A percentile compares a stretch with the other conserved stretches of the same genome.
phyloP scores from a whole-genome alignment of 2,888 invertebrate genomes.

The Heterodera filipjevi region DNA sequence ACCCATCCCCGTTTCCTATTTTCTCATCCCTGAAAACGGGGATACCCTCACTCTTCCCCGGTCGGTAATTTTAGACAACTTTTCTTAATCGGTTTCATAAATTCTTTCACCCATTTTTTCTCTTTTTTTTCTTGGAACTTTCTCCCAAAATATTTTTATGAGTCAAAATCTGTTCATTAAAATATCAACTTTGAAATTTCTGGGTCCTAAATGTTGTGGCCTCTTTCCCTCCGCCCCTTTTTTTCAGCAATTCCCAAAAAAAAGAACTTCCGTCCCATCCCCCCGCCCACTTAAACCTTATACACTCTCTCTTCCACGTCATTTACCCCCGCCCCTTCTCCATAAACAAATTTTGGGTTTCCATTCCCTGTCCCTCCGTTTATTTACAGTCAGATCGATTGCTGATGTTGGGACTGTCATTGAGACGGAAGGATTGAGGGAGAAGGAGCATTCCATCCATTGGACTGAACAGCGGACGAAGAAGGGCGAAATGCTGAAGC shows the following conservation, averaged over 20 bases:
- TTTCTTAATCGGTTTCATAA: too few relatives aligned
- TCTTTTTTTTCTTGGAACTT: too few relatives aligned
- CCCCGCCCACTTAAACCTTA: background rate
- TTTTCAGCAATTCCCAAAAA: background rate
- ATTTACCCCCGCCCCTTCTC: background rate
- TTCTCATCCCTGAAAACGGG: too few relatives aligned
- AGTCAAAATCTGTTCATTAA: too few relatives aligned
- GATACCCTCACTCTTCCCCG: too few relatives aligned
- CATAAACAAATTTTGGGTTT: background rate
- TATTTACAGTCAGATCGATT: conserved; percentile 5
- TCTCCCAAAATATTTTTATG: too few relatives aligned
- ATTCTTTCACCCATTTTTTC: too few relatives aligned
- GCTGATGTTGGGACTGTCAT: conserved; percentile 6
- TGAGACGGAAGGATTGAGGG: conserved; percentile 1
- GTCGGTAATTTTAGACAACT: too few relatives aligned
- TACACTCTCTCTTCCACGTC: background rate
- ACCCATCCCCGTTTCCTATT: too few relatives aligned
- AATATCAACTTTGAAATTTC: too few relatives aligned
- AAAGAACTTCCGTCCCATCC: background rate
- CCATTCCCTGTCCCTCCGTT: background rate
- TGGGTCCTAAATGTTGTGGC: too few relatives aligned
- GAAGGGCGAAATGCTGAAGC: too few relatives aligned
- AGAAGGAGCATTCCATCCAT: background rate
- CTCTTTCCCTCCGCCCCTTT: background rate
- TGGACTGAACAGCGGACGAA: background rate